Evolutionary conservation across 2,113 vertebrate species (phyloP), one percentile per base, ranked within the genome.

Genomic region (Vidua chalybeata): DNA sequence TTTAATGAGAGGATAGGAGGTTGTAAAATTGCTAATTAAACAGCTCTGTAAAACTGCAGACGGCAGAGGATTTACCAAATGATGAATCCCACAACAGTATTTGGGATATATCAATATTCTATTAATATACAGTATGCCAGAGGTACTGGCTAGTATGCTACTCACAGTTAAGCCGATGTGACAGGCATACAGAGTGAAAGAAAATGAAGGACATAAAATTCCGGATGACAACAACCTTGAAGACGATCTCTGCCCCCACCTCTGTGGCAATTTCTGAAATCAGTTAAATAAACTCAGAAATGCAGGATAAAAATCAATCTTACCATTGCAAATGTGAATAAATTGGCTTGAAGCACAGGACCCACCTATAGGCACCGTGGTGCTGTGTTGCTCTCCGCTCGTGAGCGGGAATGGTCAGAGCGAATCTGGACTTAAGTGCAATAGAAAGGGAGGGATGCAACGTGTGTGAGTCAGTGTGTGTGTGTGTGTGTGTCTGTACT

Each of bases 81-180:
- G 98, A 97, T 97, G 96, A 97, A 98, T 98, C 97, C 97, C 97
- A 98, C 97, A 97, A 96, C 95, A 96, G 96, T 96, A 97, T 98
- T 98, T 98, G 97, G 97, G 98, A 97, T 98, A 97, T 99, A 99
- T 99, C 98, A 98, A 99, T 99, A 99, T 99, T 98, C 98, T 98
- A 98, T 98, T 99, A 99, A 99, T 99, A 98, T 98, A 97, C 98
- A 98, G 98, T 97, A 97, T 98, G 98, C 98, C 98, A 98, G 98
- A 97, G 98, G 98, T 98, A 97, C 96, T 96, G 96, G 97, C 97
- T 98, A 97, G 97, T 97, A 96, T 86, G 94, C 97, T 97, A 97
- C 98, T 98, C 98, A 97, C 96, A 78, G 93, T 97, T 98, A 98
- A 98, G 98, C 92, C 22, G 96, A 98, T 98, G 98, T 98, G 98